phyloP scores from a whole-genome alignment of 2,113 vertebrate genomes.

The Aegithalos caudatus region DNA sequence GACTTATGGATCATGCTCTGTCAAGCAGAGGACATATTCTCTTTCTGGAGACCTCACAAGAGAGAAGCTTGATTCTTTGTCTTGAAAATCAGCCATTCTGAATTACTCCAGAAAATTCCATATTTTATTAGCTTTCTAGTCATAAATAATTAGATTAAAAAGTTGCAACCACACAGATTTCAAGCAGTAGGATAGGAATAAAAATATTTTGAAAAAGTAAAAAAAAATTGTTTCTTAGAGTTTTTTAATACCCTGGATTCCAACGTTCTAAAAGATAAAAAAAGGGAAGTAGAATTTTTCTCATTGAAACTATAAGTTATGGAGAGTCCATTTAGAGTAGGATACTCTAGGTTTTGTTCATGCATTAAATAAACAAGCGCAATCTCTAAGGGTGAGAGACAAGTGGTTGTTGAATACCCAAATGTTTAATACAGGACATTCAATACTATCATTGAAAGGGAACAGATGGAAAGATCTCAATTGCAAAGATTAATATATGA shows the following conservation, averaged over 20 bases:
- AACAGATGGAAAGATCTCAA: not conserved
- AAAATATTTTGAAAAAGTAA: not conserved
- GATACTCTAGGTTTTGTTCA: not conserved
- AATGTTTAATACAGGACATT: not conserved
- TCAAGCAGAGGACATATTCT: not conserved
- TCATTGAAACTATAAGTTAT: not conserved
- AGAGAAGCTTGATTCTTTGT: not conserved
- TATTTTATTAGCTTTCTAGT: not conserved
- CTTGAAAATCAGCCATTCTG: not conserved
- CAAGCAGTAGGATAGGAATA: not conserved
- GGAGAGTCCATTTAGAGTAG: not conserved
- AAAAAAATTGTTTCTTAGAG: not conserved
- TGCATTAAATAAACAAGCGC: not conserved
- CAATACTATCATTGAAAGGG: not conserved
- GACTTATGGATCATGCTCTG: not conserved
- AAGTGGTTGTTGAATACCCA: not conserved
- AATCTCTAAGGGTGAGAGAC: not conserved
- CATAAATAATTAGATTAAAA: not conserved
- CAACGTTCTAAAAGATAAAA: not conserved
- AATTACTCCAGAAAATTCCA: not conserved
- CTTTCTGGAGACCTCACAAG: not conserved
- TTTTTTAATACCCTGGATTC: not conserved
- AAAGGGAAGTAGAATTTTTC: not conserved
- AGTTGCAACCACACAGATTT: not conserved
- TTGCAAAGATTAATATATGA: not conserved